These are phyloP conservation scores for Propithecus perrieri DNA, from an alignment of 2,797 vertebrate species.

Conservation along the genomic window DNA sequence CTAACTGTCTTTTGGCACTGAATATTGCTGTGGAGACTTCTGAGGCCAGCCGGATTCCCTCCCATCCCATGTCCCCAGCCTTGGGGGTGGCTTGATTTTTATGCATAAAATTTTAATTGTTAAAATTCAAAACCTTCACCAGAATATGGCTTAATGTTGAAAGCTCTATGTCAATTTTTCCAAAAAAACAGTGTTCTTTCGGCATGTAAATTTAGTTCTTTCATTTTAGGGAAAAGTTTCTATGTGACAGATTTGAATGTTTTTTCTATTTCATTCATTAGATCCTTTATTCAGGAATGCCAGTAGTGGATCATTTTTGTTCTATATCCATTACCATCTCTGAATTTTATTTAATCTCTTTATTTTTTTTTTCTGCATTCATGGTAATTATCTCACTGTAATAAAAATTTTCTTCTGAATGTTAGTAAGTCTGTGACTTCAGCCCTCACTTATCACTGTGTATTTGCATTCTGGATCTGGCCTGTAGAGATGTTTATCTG, in stretches of 20 bases:
- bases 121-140: conserved; percentile 34
- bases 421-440: neutral
- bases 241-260: neutral
- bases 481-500: neutral
- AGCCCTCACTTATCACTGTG: neutral
- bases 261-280: neutral
- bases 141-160: neutral
- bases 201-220: neutral
- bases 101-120: conserved; percentile 22
- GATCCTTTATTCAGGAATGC: neutral
- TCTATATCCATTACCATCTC: neutral
- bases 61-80: neutral
- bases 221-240: conserved; percentile 8
- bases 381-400: neutral
- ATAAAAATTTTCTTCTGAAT: neutral
- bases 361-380: neutral
- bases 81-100: neutral
- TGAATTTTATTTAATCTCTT: conserved; percentile 8
- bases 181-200: neutral
- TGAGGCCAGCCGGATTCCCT: neutral
- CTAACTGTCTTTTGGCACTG: neutral
- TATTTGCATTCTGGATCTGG: neutral
- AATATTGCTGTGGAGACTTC: neutral
- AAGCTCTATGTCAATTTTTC: neutral
- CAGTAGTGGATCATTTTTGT: neutral